phyloP scores from a whole-genome alignment of 2,888 invertebrate genomes.

The Furcula furcula region DNA sequence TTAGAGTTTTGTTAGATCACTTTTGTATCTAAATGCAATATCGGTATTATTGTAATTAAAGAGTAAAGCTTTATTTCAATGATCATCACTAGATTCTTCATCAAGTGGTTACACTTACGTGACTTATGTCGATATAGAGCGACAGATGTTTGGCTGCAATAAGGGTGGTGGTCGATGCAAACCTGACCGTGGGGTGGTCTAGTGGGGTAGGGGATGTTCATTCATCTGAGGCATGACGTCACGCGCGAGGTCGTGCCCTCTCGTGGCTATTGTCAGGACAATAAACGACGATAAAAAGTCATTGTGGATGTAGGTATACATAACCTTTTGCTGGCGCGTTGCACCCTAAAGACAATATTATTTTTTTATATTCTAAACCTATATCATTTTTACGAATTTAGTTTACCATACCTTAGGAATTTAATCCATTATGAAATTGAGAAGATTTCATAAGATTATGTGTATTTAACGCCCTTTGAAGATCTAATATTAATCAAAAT shows the following conservation, averaged over 20 bases:
- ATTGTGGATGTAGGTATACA: conserved; percentile 29
- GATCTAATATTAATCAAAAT: no score
- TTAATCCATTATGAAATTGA: no score
- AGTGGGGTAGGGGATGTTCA: conserved; percentile 55
- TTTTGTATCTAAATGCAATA: no score
- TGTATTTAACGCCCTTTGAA: no score
- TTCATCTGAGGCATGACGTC: conserved; percentile 75
- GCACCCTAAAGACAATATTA: background rate
- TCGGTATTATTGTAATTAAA: no score
- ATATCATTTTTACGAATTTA: no score
- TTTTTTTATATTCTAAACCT: background rate
- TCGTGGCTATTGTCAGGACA: conserved; percentile 40
- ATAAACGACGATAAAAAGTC: conserved; percentile 47
- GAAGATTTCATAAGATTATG: no score
- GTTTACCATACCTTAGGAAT: no score
- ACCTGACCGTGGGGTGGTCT: conserved; percentile 47
- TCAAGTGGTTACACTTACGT: background rate
- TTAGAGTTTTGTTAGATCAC: no score
- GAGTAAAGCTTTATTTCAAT: no score
- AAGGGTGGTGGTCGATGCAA: conserved; percentile 51
- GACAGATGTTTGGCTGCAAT: conserved; percentile 58
- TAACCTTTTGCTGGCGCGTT: background rate
- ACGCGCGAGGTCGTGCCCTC: conserved; percentile 71
- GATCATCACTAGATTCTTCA: conserved; percentile 5
- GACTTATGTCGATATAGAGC: conserved; percentile 29